A percentile compares a stretch with the other conserved stretches of the same genome.
phyloP scores from a whole-genome alignment of 2,888 invertebrate genomes.

The Andrena dorsata region DNA sequence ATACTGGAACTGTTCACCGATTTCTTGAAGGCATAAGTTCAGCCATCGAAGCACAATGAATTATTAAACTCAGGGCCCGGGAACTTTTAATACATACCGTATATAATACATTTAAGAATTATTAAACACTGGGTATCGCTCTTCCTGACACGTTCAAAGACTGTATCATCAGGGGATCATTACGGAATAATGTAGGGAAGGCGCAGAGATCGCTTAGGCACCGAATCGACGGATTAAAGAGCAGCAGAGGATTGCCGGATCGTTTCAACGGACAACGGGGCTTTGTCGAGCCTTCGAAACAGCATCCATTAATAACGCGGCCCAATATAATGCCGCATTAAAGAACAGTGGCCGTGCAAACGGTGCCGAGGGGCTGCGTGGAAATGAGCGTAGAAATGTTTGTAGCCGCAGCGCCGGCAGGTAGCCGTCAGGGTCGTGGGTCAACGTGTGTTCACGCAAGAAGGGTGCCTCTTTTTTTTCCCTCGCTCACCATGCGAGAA shows the following conservation, averaged over 20 bases:
- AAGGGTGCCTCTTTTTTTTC: slow-evolving; percentile 34
- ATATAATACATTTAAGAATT: slow-evolving; percentile 18
- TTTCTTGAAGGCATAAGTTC: background rate
- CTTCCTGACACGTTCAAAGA: slow-evolving; percentile 43
- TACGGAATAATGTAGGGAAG: slow-evolving; percentile 50
- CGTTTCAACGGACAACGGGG: slow-evolving; percentile 56
- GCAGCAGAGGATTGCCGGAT: slow-evolving; percentile 43
- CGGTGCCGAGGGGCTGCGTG: slow-evolving; percentile 65
- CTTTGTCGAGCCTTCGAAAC: slow-evolving; percentile 61
- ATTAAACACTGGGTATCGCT: slow-evolving; percentile 42
- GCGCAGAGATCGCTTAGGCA: slow-evolving; percentile 47
- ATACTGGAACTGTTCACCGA: background rate
- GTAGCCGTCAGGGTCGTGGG: slow-evolving; percentile 72
- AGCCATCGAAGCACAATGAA: no score
- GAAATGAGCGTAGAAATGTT: slow-evolving; percentile 72
- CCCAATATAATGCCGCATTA: slow-evolving; percentile 82
- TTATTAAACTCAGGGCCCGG: no score
- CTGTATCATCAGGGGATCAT: slow-evolving; percentile 57
- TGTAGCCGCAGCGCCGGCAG: slow-evolving; percentile 72
- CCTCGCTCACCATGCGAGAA: background rate
- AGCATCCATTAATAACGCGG: slow-evolving; percentile 78
- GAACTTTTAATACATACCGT: no score
- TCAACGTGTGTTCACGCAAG: slow-evolving; percentile 64
- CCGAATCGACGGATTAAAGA: slow-evolving; percentile 65
- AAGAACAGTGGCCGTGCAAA: slow-evolving; percentile 71